Base-by-base conservation (phyloP, 2,888 invertebrate genomes). In the Spisula subtruncata region DNA sequence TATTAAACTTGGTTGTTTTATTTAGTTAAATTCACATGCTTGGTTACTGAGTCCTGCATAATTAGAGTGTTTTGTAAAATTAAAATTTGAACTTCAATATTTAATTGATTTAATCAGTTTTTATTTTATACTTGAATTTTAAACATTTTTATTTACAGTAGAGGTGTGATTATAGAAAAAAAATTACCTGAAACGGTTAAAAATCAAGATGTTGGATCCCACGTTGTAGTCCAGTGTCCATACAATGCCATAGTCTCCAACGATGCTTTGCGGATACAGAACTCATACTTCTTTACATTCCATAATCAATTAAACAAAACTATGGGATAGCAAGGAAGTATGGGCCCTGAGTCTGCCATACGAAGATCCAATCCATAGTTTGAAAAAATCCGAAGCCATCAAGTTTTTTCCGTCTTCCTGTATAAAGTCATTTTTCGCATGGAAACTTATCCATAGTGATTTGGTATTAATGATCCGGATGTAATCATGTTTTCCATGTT, bases 271-370 rank as follows among this genome's bases (percentile, higher is more conserved):
- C 88, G 94, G 94, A 88, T 91, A 93, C 94, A 94, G 88, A 94
- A 96, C 96, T 96, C 97, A 97, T 97, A 98, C 98, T 98, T 98
- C 98, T 98, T 98, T 98, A 98, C 98, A 98, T 98, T 98, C 98
- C 98, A 98, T 98, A 98, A 97, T 98, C 93, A 85, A 98, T 97
- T 96, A 75, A 84, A 90, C 97, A 97, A 54, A 85, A 97, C 90
- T 98, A 98, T 98, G 98, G 98, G 98, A 98, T 98, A 98, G 95
- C 98, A 98, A 98, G 98, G 98, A 98, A 98, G 98, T 98, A 98
- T 98, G 98, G 98, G 97, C 97, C 94, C 95, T 95, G 92, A 86
- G 51, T 25, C 85, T 79, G 85, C 80, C 79, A 80, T 85, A 32
- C 20, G 20, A 79, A 83, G 41, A 46, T 75, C 41, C 75, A 51